phyloP scores from a whole-genome alignment of 2,113 vertebrate species.

The Indicator indicator region DNA sequence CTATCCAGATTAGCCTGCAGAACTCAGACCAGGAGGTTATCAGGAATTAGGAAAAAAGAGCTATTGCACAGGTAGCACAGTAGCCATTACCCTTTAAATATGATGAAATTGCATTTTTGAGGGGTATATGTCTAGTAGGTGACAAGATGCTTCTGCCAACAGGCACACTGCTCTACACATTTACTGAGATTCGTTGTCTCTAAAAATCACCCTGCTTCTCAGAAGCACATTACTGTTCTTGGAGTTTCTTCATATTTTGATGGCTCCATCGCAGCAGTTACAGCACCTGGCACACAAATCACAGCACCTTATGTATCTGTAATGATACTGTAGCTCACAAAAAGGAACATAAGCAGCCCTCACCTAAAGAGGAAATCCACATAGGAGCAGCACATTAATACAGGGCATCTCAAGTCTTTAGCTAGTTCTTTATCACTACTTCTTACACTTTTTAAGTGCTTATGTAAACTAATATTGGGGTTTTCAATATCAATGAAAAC shows the following conservation, averaged over 20 bases:
- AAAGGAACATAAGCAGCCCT: not conserved
- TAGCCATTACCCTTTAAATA: not conserved
- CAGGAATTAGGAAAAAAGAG: not conserved
- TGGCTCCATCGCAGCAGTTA: not conserved
- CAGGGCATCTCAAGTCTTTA: not conserved
- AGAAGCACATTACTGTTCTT: not conserved
- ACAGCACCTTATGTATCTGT: not conserved
- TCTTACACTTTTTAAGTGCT: not conserved
- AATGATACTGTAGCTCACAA: not conserved
- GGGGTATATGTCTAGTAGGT: not conserved
- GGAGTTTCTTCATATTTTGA: not conserved
- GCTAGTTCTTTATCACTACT: not conserved
- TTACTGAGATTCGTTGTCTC: not conserved
- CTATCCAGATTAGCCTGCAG: not conserved
- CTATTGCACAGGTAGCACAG: not conserved
- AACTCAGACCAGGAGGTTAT: not conserved
- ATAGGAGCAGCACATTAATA: not conserved
- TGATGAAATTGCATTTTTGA: not conserved
- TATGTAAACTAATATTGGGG: not conserved
- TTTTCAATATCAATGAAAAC: not conserved
- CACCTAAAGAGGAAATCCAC: constrained; percentile 23
- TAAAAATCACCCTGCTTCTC: not conserved
- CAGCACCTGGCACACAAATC: constrained; percentile 25
- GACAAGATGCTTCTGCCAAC: not conserved
- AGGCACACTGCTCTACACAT: not conserved